A percentile compares a stretch with the other conserved stretches of the same genome.
Conservation (phyloP, 2,797 vertebrate genomes). For the Chelmon rostratus region DNA sequence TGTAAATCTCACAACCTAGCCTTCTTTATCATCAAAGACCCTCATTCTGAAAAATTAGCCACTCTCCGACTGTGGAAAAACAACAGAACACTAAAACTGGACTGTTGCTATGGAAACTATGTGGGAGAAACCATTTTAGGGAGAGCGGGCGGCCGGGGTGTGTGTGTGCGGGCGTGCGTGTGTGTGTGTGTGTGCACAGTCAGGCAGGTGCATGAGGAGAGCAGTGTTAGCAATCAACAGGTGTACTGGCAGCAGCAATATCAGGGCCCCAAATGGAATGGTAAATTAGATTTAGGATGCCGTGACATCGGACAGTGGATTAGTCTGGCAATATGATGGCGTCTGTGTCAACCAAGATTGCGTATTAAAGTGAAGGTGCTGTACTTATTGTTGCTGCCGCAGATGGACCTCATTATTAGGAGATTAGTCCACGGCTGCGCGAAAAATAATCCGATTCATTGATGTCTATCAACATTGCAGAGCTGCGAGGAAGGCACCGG, state of each 20-base stretch:
- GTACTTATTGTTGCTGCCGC: constrained; percentile 62
- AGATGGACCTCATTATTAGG: constrained; percentile 79
- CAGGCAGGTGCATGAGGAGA: constrained; percentile 42
- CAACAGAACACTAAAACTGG: constrained; percentile 82
- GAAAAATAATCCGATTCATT: constrained; percentile 48
- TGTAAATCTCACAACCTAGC: constrained; percentile 80
- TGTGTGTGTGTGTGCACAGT: constrained; percentile 15
- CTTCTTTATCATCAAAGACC: constrained; percentile 84
- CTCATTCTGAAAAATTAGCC: constrained; percentile 83
- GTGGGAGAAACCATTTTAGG: constrained; percentile 78
- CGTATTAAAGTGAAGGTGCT: constrained; percentile 70
- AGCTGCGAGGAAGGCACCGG: constrained; percentile 33
- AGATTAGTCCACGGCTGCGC: constrained; percentile 69
- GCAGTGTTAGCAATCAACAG: constrained; percentile 78
- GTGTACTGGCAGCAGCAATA: constrained; percentile 68
- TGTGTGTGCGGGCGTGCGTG: constrained; percentile 35
- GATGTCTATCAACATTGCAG: constrained; percentile 57
- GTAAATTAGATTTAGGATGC: constrained; percentile 73
- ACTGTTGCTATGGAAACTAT: constrained; percentile 86
- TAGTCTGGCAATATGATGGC: constrained; percentile 63
- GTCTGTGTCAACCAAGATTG: constrained; percentile 61
- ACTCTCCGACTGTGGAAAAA: constrained; percentile 76
- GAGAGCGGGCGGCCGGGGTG: constrained; percentile 45
- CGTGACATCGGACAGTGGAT: constrained; percentile 66
- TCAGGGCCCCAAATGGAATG: constrained; percentile 66